These are phyloP conservation scores for Aurelia sp. DNA, from an alignment of 30 jellyfish, hydroid and myxozoan genomes.

Conservation along the genomic window DNA sequence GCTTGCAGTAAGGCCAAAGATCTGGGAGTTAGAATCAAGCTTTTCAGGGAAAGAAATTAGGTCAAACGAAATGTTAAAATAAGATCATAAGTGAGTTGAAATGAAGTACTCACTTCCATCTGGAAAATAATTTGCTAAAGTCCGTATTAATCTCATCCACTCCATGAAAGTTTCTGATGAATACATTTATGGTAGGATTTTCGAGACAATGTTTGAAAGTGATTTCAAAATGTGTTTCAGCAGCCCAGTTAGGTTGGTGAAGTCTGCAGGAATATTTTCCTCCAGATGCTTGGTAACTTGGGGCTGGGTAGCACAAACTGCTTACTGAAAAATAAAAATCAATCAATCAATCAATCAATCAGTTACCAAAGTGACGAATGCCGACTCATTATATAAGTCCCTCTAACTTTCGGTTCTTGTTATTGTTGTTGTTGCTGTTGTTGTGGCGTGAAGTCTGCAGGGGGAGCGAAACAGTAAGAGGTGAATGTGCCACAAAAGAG, in stretches of 20 bases:
- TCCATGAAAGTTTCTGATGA: constrained; percentile 55
- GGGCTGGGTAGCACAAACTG: constrained; percentile 26
- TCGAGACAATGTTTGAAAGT: constrained; percentile 26
- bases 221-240: constrained; percentile 29
- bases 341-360: neutral
- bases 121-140: constrained; percentile 25
- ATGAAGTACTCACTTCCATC: constrained; percentile 27
- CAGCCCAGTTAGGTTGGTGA: constrained; percentile 51
- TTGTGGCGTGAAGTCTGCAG: no score
- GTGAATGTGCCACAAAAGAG: no score
- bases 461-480: no score
- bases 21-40: no score
- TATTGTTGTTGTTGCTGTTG: no score
- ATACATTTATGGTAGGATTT: constrained; percentile 32
- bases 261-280: constrained; percentile 36
- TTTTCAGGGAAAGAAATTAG: no score
- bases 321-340: neutral
- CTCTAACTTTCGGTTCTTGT: no score
- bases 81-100: no score
- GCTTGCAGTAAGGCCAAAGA: no score
- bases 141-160: constrained; percentile 48
- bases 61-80: no score
- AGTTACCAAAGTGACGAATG: no score
- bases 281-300: constrained; percentile 37
- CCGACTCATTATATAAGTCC: no score